Evolutionary conservation across 2,888 invertebrate species (phyloP).

Genomic region (Noctua janthina): DNA sequence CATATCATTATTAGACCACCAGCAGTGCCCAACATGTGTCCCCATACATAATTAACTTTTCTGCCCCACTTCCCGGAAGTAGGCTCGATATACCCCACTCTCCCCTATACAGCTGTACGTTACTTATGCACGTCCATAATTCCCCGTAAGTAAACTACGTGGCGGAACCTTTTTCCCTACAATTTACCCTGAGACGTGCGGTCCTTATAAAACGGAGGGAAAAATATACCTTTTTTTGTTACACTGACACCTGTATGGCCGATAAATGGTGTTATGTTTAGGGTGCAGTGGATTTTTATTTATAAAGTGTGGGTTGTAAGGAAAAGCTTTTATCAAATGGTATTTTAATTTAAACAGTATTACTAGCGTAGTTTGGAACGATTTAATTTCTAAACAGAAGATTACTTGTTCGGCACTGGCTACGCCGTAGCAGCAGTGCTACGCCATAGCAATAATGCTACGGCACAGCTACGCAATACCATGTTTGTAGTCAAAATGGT

Average conservation of each 20-base stretch:
- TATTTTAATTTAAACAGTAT: neutral
- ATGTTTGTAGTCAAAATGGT: neutral
- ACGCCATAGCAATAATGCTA: constrained; percentile 29
- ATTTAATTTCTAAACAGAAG: neutral
- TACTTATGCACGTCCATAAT: constrained; percentile 67
- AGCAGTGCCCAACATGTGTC: constrained; percentile 19
- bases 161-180: constrained; percentile 71
- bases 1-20: constrained; percentile 14
- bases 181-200: constrained; percentile 73
- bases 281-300: neutral
- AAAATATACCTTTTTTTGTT: constrained; percentile 65
- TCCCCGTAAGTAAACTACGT: constrained; percentile 70
- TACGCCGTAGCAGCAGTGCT: constrained; percentile 9
- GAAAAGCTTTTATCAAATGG: neutral
- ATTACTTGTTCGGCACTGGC: neutral
- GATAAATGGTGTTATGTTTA: constrained; percentile 57
- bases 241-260: constrained; percentile 60
- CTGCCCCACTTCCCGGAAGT: constrained; percentile 23
- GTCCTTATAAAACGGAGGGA: constrained; percentile 67
- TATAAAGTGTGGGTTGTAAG: neutral
- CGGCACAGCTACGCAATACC: neutral
- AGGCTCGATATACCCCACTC: constrained; percentile 19
- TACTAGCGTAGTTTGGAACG: neutral
- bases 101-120: constrained; percentile 32
- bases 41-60: constrained; percentile 51